Evolutionary conservation across 2,888 invertebrate genomes (phyloP), one percentile per base, ranked within the genome.

Genomic region (Drosophila emarginata): DNA sequence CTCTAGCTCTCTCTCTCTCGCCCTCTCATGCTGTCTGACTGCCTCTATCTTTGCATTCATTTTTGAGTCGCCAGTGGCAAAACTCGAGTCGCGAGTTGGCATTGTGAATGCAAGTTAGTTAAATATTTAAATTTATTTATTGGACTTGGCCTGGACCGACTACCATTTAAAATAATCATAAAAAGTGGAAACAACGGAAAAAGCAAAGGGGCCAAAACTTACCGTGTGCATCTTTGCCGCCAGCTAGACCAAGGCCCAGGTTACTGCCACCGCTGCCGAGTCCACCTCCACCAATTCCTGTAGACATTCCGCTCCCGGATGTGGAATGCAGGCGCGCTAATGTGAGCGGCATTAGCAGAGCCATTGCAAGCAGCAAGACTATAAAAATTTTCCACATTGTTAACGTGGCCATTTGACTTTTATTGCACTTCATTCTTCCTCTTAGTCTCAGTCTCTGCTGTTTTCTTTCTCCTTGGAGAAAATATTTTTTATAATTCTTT

Each of bases 371-470:
- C 69, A 80, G 78, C 79, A 83, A 80, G 67, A 78, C 83, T 84
- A 91, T 89, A 85, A 90, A 91, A 89, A 90, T 89, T 87, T 90
- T 90, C 91, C 90, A 91, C 87, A 90, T 89, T 90, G 90, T 89
- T 85, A 91, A 87, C 80, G 90, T 89, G 87, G 89, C 88, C 84
- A 91, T 90, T 90, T 90, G 90, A 90, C 90, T 90, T 91, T 90
- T 91, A 90, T 90, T 86, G 80, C 90, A 91, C 88, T 91, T 90
- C 89, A 90, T 91, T 90, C 88, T 87, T 72, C 61, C 61, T 66
- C 64, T 64, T 59, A 7, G 32, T 53, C 52, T n/a, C 53, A 11
- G 58, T 52, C 59, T 68, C 32, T 37, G 37, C 14, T 59, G 26
- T 58, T 61, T 21, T 54, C 72, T 60, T 14, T 60, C 26, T 56